Base-by-base conservation (phyloP, 2,888 invertebrate genomes). In the Spisula solida region DNA sequence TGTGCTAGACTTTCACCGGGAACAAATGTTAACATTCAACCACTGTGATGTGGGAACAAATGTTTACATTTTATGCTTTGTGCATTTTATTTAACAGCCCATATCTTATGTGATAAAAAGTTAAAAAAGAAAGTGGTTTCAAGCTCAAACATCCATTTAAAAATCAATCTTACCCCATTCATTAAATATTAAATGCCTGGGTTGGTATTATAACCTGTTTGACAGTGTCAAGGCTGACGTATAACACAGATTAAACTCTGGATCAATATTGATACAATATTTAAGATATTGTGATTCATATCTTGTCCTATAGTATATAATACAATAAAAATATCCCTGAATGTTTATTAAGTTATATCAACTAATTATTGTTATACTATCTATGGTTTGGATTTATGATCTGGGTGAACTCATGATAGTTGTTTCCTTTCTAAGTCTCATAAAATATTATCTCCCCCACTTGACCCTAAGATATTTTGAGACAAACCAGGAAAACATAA, bases 201-300 rank as follows among this genome's bases (percentile, higher is more conserved):
- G 75, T 75, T 75, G 5, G 34, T 75, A 16, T 31, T 34, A 31
- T 75, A 31, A 41, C 41, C n/a, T 34, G 75, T 75, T 31, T 75
- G 34, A 29, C 75, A 4, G 31, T 75, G 75, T 31, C 70, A 84
- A 84, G 75, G 84, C 75, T 78, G 75, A 25, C 47, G 14, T 66
- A 86, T 48, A 81, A 80, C 85, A 47, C 18, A 41, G 85, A 86
- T 81, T 86, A 81, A 48, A 48, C 80, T 81, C 47, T 48, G 6
- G 48, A 66, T 86, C 81, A 86, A 86, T 81, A 86, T 86, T 86
- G 85, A 81, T 81, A 81, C 29, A 66, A 48, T 86, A 60, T 48
- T 41, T 51, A 18, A 66, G 14, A 66, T 66, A 66, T 66, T 66
- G 60, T 25, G 25, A 66, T 66, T 25, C 25, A 66, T 66, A 25